Evolutionary conservation across 2,797 vertebrate species (phyloP).

Genomic region (Nannoperca obscura): DNA sequence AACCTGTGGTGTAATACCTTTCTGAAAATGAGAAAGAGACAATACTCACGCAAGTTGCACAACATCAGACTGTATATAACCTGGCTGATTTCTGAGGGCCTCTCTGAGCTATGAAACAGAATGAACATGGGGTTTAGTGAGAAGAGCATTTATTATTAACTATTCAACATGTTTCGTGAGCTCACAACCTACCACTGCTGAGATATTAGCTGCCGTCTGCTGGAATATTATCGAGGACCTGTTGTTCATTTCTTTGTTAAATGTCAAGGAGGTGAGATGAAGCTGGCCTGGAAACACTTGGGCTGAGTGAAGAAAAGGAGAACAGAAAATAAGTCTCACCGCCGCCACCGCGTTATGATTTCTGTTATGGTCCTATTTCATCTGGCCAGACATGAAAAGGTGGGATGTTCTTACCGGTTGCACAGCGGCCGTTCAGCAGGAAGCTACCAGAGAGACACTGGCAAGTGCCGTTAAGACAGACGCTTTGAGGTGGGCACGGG

Average conservation of each 20-base stretch:
- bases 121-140: conserved; percentile 13
- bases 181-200: conserved; percentile 62
- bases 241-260: conserved; percentile 66
- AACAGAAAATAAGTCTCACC: neutral
- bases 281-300: conserved; percentile 82
- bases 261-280: conserved; percentile 60
- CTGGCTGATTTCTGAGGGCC: conserved; percentile 23
- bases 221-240: conserved; percentile 71
- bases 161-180: neutral
- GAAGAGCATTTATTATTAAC: neutral
- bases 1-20: neutral
- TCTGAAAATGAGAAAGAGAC: neutral
- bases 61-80: conserved; percentile 74
- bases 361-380: neutral
- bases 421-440: conserved; percentile 61
- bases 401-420: conserved; percentile 64
- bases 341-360: neutral
- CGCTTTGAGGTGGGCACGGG: conserved; percentile 72
- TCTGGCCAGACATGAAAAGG: neutral
- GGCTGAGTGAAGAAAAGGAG: conserved; percentile 56
- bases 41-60: conserved; percentile 76
- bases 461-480: conserved; percentile 76
- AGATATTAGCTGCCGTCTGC: conserved; percentile 45
- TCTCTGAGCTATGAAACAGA: conserved; percentile 66
- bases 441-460: conserved; percentile 81